Base-by-base conservation (phyloP, 2,797 vertebrate species). In the Odontamblyopus lacepedii region DNA sequence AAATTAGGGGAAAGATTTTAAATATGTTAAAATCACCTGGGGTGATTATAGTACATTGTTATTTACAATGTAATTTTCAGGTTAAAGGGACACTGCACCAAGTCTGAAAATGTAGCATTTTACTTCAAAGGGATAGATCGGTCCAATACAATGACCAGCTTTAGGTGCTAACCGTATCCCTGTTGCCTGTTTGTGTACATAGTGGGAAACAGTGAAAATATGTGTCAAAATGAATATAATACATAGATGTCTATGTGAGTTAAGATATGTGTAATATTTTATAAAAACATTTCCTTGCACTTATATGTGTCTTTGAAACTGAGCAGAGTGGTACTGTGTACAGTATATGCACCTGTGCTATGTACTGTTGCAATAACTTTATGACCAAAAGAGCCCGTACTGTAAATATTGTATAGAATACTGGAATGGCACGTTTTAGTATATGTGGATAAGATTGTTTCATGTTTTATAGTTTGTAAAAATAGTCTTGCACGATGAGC, bases 201-300 rank as follows among this genome's bases (percentile, higher is more conserved):
- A 95, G 91, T 75, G 86, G 94, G 74, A 90, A 88, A 80, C 74
- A 61, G 78, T 78, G 85, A 82, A 83, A 29, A 77, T 71, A 87
- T 94, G 93, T 96, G 93, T 94, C 92, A 90, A 93, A 85, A 88
- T 26, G 60, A 78, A 89, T 91, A 81, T 92, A 91, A 93, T 94
- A 95, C 95, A 94, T 95, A 94, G 94, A 95, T 95, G 93, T 94
- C 93, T 94, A 94, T 95, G 89, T 93, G 91, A 92, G 97, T 96
- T 97, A 98, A 91, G 92, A 88, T 78, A 90, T 89, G 93, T 94
- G 93, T 94, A 91, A 86, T 91, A 92, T 95, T 96, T 97, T 95
- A 91, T 95, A 95, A 90, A 94, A 92, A 92, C 91, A 94, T 94
- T 72, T 88, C 91, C 92, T 95, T 97, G 96, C 95, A 97, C 96